Base-by-base conservation (phyloP, 2,113 vertebrate genomes). In the Piprites chloris region DNA sequence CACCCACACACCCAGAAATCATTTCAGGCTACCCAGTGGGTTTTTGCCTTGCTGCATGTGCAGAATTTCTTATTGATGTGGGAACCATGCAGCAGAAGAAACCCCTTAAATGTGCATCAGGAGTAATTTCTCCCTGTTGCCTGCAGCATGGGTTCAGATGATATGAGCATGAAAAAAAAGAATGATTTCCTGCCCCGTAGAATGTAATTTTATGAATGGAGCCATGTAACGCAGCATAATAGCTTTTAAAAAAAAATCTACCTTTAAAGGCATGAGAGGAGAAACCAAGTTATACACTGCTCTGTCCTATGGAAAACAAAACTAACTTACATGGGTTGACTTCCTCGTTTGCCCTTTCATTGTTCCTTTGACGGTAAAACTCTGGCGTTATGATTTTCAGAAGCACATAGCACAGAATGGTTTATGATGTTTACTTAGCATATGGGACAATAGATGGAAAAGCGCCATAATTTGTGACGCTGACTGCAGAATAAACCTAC, bases 381-480 rank as follows among this genome's bases (percentile, higher is more conserved):
- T 66, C 85, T 73, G 46, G 76, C 14, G 0, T 83, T 94, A 37
- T 9, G 81, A 96, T 90, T 95, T 96, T 93, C 93, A 96, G 96
- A 95, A 96, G 93, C 91, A 67, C 79, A 94, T 58, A 90, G 84
- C 33, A 50, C 80, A 87, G 77, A 87, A 77, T 37, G 32, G 79
- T 97, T 97, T 96, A 87, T 76, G 74, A 20, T 87, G 86, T 96
- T 96, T 96, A 59, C 83, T 97, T 94, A 96, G 53, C 88, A 81
- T 96, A 97, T 95, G 42, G 94, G 85, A 96, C 94, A 96, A 96
- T 95, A 95, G 95, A 94, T 94, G 96, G 96, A 95, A 82, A 94
- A 90, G 14, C 0, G 90, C 95, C 96, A 96, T 85, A 68, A 92
- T 95, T 93, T 92, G 76, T 95, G 96, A 96, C n/a, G 88, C 93